Percentiles rank a stretch among this genome's conserved stretches.
Evolutionary conservation across 2,113 vertebrate genomes (phyloP).

Genomic region (Columba janthina): DNA sequence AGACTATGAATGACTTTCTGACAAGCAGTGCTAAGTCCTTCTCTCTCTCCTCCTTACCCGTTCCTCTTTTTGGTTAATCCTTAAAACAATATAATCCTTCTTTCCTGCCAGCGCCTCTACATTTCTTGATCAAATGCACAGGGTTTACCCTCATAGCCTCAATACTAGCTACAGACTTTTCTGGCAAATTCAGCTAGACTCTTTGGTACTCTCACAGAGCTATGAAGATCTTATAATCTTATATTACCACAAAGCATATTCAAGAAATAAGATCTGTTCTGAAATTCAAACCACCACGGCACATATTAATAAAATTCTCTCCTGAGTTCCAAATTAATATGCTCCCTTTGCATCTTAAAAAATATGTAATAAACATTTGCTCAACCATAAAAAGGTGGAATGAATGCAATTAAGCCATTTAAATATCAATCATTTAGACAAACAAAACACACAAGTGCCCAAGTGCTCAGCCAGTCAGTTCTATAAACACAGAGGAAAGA

Average conservation of each 20-base stretch:
- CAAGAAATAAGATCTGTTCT: not conserved
- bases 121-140: not conserved
- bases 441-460: conserved; percentile 38
- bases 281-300: not conserved
- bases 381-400: conserved; percentile 2
- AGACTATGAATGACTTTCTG: not conserved
- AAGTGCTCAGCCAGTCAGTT: conserved; percentile 37
- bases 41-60: not conserved
- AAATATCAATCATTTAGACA: conserved; percentile 57
- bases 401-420: conserved; percentile 55
- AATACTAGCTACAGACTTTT: not conserved
- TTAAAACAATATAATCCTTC: not conserved
- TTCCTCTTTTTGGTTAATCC: not conserved
- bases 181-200: not conserved
- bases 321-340: not conserved
- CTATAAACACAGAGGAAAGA: conserved; percentile 40
- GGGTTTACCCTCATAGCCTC: not conserved
- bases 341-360: not conserved
- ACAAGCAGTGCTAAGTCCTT: not conserved
- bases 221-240: not conserved
- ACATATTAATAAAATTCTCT: not conserved
- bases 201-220: not conserved
- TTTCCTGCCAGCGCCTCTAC: not conserved
- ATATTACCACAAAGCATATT: not conserved
- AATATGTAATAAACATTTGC: not conserved